These are phyloP conservation scores for Triplophysa yarkandensis DNA, from an alignment of 2,797 vertebrate species.

Conservation along the genomic window DNA sequence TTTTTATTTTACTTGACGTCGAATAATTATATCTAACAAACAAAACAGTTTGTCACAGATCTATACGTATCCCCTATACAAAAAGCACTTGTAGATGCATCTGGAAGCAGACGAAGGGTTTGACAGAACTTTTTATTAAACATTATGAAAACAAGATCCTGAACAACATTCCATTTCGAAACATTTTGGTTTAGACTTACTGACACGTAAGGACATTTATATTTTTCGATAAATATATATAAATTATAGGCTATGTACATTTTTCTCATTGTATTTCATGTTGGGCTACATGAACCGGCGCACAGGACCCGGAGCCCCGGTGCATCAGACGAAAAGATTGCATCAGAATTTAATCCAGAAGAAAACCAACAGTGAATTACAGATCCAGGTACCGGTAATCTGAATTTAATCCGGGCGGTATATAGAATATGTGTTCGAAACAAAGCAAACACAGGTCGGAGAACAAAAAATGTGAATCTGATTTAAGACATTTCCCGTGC, in stretches of 20 bases:
- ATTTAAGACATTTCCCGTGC: constrained; percentile 28
- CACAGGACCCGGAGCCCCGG: constrained; percentile 41
- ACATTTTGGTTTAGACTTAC: constrained; percentile 74
- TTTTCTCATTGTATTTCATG: constrained; percentile 13
- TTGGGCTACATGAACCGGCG: constrained; percentile 68
- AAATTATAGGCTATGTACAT: constrained; percentile 78
- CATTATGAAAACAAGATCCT: constrained; percentile 82
- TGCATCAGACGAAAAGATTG: constrained; percentile 44
- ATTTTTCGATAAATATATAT: constrained; percentile 79
- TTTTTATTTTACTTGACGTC: not conserved
- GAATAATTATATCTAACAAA: not conserved
- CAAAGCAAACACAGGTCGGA: constrained; percentile 26
- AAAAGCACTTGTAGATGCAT: constrained; percentile 35
- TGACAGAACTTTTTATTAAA: constrained; percentile 84
- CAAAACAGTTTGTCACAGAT: not conserved
- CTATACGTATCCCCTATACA: not conserved
- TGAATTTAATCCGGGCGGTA: constrained; percentile 24
- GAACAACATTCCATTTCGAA: constrained; percentile 77
- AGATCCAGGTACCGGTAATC: constrained; percentile 7
- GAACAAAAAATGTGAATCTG: not conserved
- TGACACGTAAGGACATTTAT: constrained; percentile 75
- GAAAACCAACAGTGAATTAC: constrained; percentile 16
- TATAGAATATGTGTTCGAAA: constrained; percentile 3
- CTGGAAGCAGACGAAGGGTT: constrained; percentile 45
- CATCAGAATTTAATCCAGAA: constrained; percentile 29